A percentile compares a stretch with the other conserved stretches of the same genome.
These are phyloP conservation scores for Hyles lineata DNA, from an alignment of 2,888 invertebrate genomes.

Conservation along the genomic window DNA sequence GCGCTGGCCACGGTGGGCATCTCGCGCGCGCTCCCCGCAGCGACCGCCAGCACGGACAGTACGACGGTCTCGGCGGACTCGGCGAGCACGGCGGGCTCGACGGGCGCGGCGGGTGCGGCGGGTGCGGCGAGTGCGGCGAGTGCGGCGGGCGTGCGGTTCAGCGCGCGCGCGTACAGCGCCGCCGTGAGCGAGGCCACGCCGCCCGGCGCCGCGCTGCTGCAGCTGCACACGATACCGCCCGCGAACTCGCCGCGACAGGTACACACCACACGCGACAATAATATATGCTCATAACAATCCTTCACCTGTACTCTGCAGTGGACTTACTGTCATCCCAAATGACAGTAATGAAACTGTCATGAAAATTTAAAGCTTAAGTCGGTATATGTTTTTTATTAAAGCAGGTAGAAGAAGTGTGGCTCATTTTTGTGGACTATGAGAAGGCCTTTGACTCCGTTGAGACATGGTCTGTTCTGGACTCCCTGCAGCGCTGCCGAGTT, in stretches of 20 bases:
- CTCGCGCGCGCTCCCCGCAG: constrained; percentile 87
- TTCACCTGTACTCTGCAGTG: no score
- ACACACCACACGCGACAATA: no score
- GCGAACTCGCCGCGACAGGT: constrained; percentile 30
- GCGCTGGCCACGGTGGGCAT: constrained; percentile 93
- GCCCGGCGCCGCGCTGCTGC: constrained; percentile 89
- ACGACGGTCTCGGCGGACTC: constrained; percentile 40
- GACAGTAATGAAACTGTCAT: no score
- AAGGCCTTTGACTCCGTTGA: no score
- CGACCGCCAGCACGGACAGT: constrained; percentile 46
- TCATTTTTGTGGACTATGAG: no score
- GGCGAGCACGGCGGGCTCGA: background rate
- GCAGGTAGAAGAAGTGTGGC: no score
- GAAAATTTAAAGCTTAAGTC: no score
- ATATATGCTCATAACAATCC: no score
- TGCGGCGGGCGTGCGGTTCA: constrained; percentile 88
- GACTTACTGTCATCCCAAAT: no score
- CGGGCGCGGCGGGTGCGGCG: constrained; percentile 78
- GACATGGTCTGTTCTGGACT: no score
- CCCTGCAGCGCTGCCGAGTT: no score
- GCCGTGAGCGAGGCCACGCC: constrained; percentile 91
- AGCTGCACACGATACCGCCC: constrained; percentile 85
- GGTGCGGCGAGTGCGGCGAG: constrained; percentile 71
- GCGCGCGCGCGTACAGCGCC: constrained; percentile 88
- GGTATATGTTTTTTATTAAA: no score